Base-by-base conservation (phyloP, 2,113 vertebrate genomes). In the Nothocercus nigrocapillus region DNA sequence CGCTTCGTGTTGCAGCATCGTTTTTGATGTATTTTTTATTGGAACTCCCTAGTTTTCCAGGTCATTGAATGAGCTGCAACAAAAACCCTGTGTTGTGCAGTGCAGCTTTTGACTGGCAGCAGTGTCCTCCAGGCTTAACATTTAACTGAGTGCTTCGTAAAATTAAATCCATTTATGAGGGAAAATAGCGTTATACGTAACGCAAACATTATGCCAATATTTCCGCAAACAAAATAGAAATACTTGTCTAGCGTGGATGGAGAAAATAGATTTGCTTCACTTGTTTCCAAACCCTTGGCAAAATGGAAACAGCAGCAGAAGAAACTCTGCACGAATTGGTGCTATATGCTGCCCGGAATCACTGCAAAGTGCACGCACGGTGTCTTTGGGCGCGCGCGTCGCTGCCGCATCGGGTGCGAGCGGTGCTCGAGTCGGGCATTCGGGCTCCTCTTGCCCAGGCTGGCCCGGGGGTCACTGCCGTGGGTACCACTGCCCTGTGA, bases 121-220 rank as follows among this genome's bases (percentile, higher is more conserved):
- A n/a, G 27, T 81, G 49, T 91, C 30, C 54, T 85, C 16, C 32
- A 59, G 67, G 30, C 67, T 95, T 74, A 54, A 88, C 87, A 89
- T 67, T 87, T 94, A 76, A 27, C 22, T 5, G 79, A 73, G 22
- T 13, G 10, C 14, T 85, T n/a, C 2, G 42, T 86, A 72, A 95
- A 95, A 90, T 56, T 67, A 88, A 95, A 85, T 75, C 27, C 11
- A 27, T 88, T 93, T 90, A 51, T 81, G 54, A 88, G 19, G 47
- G 34, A 88, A 75, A 61, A 75, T 38, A 63, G 16, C 3, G 4
- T 45, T 67, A 13, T 34, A 44, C 45, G 11, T 59, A 81, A 91
- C 34, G 67, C 58, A 91, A 69, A 82, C 30, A 62, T 73, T 82
- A 42, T 53, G 18, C 30, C 27, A 5, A 2, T 82, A 87, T 93